Evolutionary conservation across 1,140 invertebrate genomes (phyloP), one percentile per base, ranked within the genome.

Genomic region (Diabrotica virgifera): DNA sequence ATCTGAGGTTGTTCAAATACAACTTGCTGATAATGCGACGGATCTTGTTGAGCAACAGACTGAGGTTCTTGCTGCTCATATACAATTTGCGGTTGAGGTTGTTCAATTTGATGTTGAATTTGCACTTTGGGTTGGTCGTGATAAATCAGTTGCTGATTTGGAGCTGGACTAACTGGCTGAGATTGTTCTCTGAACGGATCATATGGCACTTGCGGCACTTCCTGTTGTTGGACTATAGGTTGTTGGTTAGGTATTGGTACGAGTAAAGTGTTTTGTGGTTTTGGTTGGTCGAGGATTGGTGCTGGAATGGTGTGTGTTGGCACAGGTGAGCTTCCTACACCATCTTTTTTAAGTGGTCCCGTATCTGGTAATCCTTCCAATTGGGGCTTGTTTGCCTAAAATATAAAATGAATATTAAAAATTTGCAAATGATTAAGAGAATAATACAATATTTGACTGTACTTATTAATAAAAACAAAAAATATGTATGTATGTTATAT

Each of bases 381-480:
- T 55, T 62, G 60, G 6, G 60, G 60, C 12, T 13, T 51, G 11
- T 62, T 62, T 12, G 53, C 54, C 60, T 62, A 36, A 12, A 62
- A 62, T 24, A 24, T 24, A 11, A 36, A 46, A 52, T 52, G 11
- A 12, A 14, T 12, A 14, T 52, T 52, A 24, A 2, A 24, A 24
- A 24, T 24, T 24, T 24, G 24, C 24, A 4, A 24, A 24, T 2
- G 1, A 24, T 24, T 24, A 24, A 24, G 24, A 24, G 4, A 24
- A 24, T 4, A 4, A 24, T 24, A 24, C 24, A 24, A 24, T 4
- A 24, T 24, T 24, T 24, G 1, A 4, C 24, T 24, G 4, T 24
- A 24, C 24, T 24, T 24, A 4, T 24, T 24, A 24, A 24, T 24
- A 24, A 24, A 4, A 24, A 24, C 4, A 24, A 24, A 24, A 24